Percentiles rank a stretch among this genome's conserved stretches.
These are phyloP conservation scores for Bombus fervidus DNA, from an alignment of 1,140 invertebrate genomes.

Conservation along the genomic window DNA sequence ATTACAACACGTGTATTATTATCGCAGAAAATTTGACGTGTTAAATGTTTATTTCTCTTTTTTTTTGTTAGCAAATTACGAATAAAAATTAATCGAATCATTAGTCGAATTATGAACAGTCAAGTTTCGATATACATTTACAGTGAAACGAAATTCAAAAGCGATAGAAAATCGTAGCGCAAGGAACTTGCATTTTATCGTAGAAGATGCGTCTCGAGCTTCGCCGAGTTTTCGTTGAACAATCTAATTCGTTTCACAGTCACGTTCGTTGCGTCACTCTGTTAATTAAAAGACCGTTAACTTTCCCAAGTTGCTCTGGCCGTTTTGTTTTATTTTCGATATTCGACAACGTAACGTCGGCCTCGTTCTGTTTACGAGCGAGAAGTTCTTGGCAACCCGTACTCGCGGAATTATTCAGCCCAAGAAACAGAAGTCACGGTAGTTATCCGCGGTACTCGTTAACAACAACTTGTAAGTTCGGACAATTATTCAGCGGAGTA, in stretches of 20 bases:
- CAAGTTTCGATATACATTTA: background rate
- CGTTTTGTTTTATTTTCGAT: constrained; percentile 12
- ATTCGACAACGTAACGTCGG: constrained; percentile 34
- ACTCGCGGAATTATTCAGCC: constrained; percentile 61
- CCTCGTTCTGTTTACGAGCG: constrained; percentile 49
- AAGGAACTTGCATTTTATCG: too few relatives aligned
- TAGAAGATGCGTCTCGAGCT: too few relatives aligned
- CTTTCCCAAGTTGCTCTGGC: background rate
- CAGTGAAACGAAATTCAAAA: background rate
- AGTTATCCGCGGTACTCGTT: constrained; percentile 63
- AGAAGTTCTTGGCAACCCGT: constrained; percentile 48
- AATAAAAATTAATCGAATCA: background rate
- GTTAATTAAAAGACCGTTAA: constrained; percentile 29
- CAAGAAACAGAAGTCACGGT: constrained; percentile 63
- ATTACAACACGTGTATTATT: background rate
- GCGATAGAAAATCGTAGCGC: background rate
- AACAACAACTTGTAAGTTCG: constrained; percentile 64
- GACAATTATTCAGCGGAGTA: constrained; percentile 66
- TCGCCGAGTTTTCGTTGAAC: background rate
- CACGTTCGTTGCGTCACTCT: background rate
- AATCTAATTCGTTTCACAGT: background rate
- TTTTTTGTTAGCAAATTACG: background rate
- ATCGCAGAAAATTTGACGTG: background rate
- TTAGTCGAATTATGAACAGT: background rate
- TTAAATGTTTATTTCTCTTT: background rate